phyloP scores from a whole-genome alignment of 2,888 invertebrate genomes.

The Mythimna lalbum region DNA sequence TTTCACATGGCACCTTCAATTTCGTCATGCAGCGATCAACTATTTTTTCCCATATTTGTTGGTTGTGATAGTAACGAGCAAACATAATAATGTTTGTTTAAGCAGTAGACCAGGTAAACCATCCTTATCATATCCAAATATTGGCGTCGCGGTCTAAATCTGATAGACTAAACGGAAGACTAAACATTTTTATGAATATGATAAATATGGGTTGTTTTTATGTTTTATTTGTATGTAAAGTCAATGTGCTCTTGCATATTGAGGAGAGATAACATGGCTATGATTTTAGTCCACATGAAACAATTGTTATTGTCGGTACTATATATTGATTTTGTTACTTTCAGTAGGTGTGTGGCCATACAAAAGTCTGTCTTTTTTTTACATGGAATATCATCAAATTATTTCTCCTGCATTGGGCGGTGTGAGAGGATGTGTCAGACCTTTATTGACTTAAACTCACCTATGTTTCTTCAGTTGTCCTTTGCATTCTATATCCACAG shows the following conservation, averaged over 20 bases:
- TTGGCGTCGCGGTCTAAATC: constrained; percentile 52
- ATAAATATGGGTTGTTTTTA: constrained; percentile 32
- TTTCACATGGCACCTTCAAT: constrained; percentile 50
- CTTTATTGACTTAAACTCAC: too few relatives aligned
- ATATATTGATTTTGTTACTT: background rate
- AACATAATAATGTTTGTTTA: constrained; percentile 56
- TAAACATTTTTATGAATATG: constrained; percentile 32
- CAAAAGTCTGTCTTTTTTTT: background rate
- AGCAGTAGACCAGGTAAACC: constrained; percentile 39
- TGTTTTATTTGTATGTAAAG: constrained; percentile 23
- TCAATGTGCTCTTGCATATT: constrained; percentile 32
- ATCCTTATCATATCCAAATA: constrained; percentile 67
- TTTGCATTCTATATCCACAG: too few relatives aligned
- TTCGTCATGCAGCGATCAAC: constrained; percentile 44
- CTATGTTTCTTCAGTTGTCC: too few relatives aligned
- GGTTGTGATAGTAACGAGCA: constrained; percentile 58
- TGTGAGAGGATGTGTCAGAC: too few relatives aligned
- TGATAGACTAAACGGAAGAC: constrained; percentile 52
- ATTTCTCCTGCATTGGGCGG: too few relatives aligned
- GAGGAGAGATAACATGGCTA: background rate
- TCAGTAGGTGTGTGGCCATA: background rate
- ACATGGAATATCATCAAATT: too few relatives aligned
- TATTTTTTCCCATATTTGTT: constrained; percentile 62
- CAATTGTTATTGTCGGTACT: background rate
- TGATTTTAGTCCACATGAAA: background rate